A percentile compares a stretch with the other conserved stretches of the same genome.
These are phyloP conservation scores for Hyppa rectilinea DNA, from an alignment of 2,888 invertebrate genomes.

Conservation along the genomic window DNA sequence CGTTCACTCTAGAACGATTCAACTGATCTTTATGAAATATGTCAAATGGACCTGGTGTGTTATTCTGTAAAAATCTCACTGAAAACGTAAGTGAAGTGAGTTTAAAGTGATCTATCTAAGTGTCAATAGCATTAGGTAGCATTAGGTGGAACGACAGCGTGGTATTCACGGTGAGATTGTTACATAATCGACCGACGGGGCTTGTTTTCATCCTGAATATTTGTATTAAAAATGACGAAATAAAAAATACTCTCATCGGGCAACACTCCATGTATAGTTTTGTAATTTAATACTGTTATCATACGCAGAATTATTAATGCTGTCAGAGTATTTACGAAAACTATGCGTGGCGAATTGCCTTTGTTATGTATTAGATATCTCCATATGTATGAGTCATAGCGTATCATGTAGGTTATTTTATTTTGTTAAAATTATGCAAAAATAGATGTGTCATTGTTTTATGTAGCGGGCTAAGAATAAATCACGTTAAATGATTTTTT, in stretches of 20 bases:
- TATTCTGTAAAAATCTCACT: too few species aligned
- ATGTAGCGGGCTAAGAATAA: not conserved
- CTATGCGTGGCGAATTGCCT: conserved; percentile 26
- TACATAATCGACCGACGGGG: too few species aligned
- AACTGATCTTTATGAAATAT: too few species aligned
- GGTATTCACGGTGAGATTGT: too few species aligned
- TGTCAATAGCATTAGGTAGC: too few species aligned
- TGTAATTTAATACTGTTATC: conserved; percentile 13
- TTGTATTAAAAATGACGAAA: not conserved
- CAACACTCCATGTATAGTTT: not conserved
- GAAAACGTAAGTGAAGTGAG: too few species aligned
- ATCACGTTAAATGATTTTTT: not conserved
- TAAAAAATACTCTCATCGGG: not conserved
- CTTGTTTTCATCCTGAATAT: not conserved
- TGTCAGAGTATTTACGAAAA: conserved; percentile 1
- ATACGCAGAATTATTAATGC: conserved; percentile 20
- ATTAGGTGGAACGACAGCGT: too few species aligned
- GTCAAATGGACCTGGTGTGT: too few species aligned
- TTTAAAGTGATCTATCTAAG: too few species aligned
- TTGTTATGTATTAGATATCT: conserved; percentile 1
- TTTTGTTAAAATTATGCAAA: conserved; percentile 3
- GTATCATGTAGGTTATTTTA: not conserved
- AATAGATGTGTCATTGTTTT: not conserved
- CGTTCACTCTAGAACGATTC: too few species aligned
- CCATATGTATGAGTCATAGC: conserved; percentile 6